Evolutionary conservation across 2,113 vertebrate genomes (phyloP).

Genomic region (Syrrhaptes paradoxus): DNA sequence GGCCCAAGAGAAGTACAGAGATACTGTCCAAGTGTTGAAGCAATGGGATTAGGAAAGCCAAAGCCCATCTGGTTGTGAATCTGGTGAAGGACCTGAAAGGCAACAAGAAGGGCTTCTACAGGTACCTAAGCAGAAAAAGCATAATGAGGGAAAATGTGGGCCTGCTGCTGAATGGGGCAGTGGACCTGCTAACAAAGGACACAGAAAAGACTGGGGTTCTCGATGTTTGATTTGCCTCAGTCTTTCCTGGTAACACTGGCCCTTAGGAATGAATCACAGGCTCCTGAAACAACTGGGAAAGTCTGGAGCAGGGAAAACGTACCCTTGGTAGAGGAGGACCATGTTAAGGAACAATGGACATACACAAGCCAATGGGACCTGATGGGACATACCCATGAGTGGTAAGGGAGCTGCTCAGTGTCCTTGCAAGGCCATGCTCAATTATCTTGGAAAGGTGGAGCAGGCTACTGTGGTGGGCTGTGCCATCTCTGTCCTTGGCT

Average conservation of each 20-base stretch:
- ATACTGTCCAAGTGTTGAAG: background rate
- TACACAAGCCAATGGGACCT: background rate
- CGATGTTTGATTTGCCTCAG: background rate
- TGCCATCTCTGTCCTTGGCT: background rate
- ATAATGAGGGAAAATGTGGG: background rate
- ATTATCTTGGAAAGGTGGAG: background rate
- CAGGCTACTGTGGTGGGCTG: background rate
- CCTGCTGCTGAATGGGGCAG: background rate
- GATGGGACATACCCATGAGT: background rate
- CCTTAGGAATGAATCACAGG: background rate
- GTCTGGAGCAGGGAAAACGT: background rate
- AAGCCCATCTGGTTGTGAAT: background rate
- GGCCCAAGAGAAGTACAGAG: background rate
- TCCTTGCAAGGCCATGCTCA: background rate
- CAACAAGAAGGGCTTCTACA: background rate
- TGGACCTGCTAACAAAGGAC: background rate
- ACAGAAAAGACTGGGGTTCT: background rate
- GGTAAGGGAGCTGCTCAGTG: background rate
- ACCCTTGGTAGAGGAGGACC: background rate
- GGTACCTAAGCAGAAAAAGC: background rate
- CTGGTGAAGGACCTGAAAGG: background rate
- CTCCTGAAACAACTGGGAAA: background rate
- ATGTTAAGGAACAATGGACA: background rate
- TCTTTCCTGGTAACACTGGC: background rate
- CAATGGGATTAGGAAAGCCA: background rate